phyloP scores from a whole-genome alignment of 2,888 invertebrate genomes.

The Clivina fossor region DNA sequence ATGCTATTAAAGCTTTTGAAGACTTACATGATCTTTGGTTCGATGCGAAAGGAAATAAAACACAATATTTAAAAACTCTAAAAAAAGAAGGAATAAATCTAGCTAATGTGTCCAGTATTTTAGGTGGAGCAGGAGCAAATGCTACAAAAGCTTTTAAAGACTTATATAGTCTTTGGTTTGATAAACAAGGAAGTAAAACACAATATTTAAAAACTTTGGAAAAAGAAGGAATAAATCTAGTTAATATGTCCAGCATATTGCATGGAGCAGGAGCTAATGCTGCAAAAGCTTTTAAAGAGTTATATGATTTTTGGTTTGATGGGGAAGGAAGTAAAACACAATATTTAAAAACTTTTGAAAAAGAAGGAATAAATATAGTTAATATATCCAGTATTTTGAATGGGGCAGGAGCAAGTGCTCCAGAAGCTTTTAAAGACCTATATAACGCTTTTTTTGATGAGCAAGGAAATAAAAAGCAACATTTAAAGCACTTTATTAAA shows the following conservation, averaged over 20 bases:
- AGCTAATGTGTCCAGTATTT: conserved; percentile 16
- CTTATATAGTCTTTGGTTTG: conserved; percentile 12
- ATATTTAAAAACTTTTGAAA: conserved; percentile 18
- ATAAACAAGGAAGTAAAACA: conserved; percentile 17
- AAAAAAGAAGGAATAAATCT: conserved; percentile 13
- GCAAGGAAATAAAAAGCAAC: conserved; percentile 13
- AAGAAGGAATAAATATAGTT: too few species aligned
- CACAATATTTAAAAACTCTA: conserved; percentile 19
- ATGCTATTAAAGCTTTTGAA: conserved; percentile 38
- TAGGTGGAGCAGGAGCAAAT: conserved; percentile 16
- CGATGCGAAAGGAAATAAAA: conserved; percentile 10
- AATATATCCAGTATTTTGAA: conserved; percentile 14
- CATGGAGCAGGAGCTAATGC: conserved; percentile 12
- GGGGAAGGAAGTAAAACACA: conserved; percentile 8
- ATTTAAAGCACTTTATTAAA: conserved; percentile 38
- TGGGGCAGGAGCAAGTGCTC: conserved; percentile 15
- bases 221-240: conserved; percentile 1
- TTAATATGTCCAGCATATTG: conserved; percentile 17
- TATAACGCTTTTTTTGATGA: conserved; percentile 2
- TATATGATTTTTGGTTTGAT: conserved; percentile 20
- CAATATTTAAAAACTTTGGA: conserved; percentile 28
- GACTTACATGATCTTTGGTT: conserved; percentile 38
- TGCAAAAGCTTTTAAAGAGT: conserved; percentile 17
- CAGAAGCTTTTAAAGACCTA: conserved; percentile 17
- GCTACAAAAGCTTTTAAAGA: conserved; percentile 20